Evolutionary conservation across 2,888 invertebrate genomes (phyloP).

Genomic region (Perizoma flavofasciatum): DNA sequence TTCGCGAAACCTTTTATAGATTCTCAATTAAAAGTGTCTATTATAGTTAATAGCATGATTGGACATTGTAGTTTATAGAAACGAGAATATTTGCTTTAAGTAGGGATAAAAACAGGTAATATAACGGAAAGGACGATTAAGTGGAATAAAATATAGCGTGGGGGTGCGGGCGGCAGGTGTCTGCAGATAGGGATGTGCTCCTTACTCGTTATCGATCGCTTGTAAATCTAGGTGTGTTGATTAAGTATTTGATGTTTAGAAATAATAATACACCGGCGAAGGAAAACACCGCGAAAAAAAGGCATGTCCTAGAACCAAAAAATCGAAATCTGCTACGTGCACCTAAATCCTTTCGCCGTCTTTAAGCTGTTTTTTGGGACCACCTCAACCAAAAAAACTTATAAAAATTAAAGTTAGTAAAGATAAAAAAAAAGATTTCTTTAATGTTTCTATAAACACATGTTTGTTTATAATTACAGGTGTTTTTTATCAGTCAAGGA

Average conservation of each 20-base stretch:
- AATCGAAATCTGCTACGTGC: too few relatives aligned
- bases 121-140: slow-evolving; percentile 83
- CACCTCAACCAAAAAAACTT: too few relatives aligned
- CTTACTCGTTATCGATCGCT: slow-evolving; percentile 6
- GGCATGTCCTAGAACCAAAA: too few relatives aligned
- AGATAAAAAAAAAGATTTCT: too few relatives aligned
- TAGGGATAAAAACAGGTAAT: slow-evolving; percentile 78
- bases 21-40: slow-evolving; percentile 84
- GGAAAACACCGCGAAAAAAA: too few relatives aligned
- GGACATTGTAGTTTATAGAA: slow-evolving; percentile 73
- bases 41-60: slow-evolving; percentile 79
- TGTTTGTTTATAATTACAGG: too few relatives aligned
- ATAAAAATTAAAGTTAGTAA: too few relatives aligned
- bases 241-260: not conserved
- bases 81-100: slow-evolving; percentile 82
- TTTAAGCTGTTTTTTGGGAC: too few relatives aligned
- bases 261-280: too few relatives aligned
- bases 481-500: too few relatives aligned
- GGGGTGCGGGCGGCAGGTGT: slow-evolving; percentile 83
- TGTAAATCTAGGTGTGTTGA: slow-evolving; percentile 9
- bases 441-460: too few relatives aligned
- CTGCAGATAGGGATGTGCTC: slow-evolving; percentile 61
- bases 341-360: too few relatives aligned
- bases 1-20: slow-evolving; percentile 83
- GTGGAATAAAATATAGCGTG: slow-evolving; percentile 82